These are phyloP conservation scores for Macaria liturata DNA, from an alignment of 2,888 invertebrate species.

Conservation along the genomic window DNA sequence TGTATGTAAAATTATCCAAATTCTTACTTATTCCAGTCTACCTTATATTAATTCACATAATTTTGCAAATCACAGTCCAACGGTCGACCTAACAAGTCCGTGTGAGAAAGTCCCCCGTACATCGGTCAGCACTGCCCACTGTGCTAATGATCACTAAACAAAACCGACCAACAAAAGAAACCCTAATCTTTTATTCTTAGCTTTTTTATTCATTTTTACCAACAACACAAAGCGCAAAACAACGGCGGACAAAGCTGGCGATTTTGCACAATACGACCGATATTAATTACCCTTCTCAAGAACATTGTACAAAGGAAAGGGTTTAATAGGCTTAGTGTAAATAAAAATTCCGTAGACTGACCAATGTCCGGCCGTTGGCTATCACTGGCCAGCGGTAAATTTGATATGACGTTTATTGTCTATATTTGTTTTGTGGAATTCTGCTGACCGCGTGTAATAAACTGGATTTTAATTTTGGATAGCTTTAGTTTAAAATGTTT, in stretches of 20 bases:
- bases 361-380: slow-evolving; percentile 61
- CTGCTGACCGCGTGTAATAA: background rate
- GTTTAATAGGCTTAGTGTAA: slow-evolving; percentile 80
- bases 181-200: slow-evolving; percentile 34
- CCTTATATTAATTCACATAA: background rate
- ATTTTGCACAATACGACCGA: slow-evolving; percentile 73
- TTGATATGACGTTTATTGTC: slow-evolving; percentile 66
- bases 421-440: background rate
- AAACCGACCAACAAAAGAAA: slow-evolving; percentile 59
- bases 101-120: slow-evolving; percentile 66
- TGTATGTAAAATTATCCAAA: no score
- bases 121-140: slow-evolving; percentile 73
- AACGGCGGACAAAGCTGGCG: slow-evolving; percentile 63
- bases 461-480: no score
- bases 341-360: slow-evolving; percentile 74
- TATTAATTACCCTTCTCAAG: slow-evolving; percentile 79
- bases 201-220: slow-evolving; percentile 7
- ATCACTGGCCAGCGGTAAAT: slow-evolving; percentile 51
- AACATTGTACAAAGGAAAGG: slow-evolving; percentile 65
- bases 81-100: slow-evolving; percentile 48
- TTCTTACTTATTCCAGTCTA: no score
- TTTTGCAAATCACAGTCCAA: slow-evolving; percentile 44
- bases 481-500: no score
- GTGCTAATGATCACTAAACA: slow-evolving; percentile 76
- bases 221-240: slow-evolving; percentile 59